Base-by-base conservation (phyloP, 2,113 vertebrate genomes). In the Otus sunia region DNA sequence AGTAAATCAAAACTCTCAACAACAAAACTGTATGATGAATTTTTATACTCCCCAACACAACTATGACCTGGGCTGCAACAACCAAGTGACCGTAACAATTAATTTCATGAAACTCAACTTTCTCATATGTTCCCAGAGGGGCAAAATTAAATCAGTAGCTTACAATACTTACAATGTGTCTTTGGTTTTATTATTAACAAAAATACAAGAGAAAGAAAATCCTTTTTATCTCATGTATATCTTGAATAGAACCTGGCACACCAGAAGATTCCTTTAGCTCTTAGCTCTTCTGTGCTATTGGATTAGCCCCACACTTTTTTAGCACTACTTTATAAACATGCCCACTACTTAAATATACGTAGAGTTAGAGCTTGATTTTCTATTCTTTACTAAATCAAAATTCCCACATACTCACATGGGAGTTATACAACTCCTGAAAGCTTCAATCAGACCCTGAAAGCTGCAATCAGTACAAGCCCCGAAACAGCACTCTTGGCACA, bases 361-460 rank as follows among this genome's bases (percentile, higher is more conserved):
- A 5, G 73, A 74, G 68, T 50, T 71, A 64, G 23, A 74, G 36
- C 29, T 81, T 89, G 80, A 87, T 95, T 94, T 87, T 79, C 60
- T 94, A 27, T 94, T 87, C 69, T 92, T 82, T 52, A 53, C 30
- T 47, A 68, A 81, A 87, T 56, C 34, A 81, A 59, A 91, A 78
- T 82, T 84, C 80, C 47, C 60, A 84, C 50, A 32, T 68, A 60
- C 49, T 88, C 47, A 41, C 58, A 67, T 4, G 5, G 37, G 39
- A 95, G 88, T 92, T 85, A 92, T 4, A 58, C 36, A 92, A 37
- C 84, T 87, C 37, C 43, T 72, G 53, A 89, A 92, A 81, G 43
- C 77, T 81, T 94, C 64, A 94, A 79, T 94, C 86, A 94, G 60
- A 63, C 58, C 15, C 64, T 94, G 66, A 91, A 92, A 92, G 86